These are phyloP conservation scores for Vulpes vulpes DNA, from an alignment of 2,113 vertebrate genomes.

Conservation along the genomic window DNA sequence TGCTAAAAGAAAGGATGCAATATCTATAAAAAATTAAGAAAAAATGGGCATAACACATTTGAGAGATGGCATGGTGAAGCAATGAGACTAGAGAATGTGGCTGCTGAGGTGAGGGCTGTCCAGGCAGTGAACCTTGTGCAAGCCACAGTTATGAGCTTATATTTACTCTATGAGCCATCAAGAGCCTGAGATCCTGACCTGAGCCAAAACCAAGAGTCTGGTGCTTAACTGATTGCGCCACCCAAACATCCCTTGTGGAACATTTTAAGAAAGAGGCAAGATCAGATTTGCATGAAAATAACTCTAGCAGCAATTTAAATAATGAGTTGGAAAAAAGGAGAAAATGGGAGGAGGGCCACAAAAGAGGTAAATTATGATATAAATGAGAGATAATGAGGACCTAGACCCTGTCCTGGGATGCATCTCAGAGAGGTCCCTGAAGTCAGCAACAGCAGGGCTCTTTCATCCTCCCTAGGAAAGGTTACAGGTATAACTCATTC, in stretches of 20 bases:
- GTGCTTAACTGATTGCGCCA: not conserved
- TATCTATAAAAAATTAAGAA: not conserved
- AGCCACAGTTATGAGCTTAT: not conserved
- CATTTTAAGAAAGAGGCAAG: not conserved
- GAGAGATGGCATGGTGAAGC: not conserved
- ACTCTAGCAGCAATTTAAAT: not conserved
- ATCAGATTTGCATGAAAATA: not conserved
- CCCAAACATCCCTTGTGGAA: not conserved
- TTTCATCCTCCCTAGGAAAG: not conserved
- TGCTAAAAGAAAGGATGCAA: not conserved
- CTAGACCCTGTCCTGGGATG: not conserved
- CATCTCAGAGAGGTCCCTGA: not conserved
- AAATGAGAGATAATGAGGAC: not conserved
- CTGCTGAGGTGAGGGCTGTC: fast-evolving
- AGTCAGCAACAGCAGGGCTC: not conserved
- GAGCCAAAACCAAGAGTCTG: not conserved
- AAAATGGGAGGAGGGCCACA: not conserved
- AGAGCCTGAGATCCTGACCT: not conserved
- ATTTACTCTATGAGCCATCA: not conserved
- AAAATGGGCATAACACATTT: not conserved
- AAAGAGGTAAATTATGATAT: not conserved
- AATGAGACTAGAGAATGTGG: not conserved
- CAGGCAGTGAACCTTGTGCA: not conserved
- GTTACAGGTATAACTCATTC: no score
- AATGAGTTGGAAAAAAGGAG: not conserved